These are phyloP conservation scores for Montipora capitata DNA, from an alignment of 92 coral and sea anemone genomes.

Conservation along the genomic window DNA sequence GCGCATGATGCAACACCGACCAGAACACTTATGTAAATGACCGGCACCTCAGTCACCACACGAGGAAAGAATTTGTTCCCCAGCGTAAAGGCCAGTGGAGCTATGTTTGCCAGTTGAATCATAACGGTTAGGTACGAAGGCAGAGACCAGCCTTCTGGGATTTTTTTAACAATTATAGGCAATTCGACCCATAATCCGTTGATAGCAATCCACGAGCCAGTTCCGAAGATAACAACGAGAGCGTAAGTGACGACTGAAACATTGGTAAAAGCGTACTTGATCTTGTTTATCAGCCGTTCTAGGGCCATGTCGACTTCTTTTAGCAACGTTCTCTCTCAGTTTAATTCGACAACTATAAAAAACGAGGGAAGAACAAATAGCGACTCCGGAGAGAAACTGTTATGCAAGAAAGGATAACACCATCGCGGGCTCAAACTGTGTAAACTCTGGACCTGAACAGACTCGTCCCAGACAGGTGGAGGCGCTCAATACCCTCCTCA, in stretches of 20 bases:
- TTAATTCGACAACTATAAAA: background rate
- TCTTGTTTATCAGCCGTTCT: constrained; percentile 56
- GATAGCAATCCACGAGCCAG: constrained; percentile 97
- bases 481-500: no score
- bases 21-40: constrained; percentile 62
- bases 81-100: constrained; percentile 84
- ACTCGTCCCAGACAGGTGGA: no score
- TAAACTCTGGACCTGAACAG: no score
- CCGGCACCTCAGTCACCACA: constrained; percentile 81
- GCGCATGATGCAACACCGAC: constrained; percentile 83
- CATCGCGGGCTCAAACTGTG: no score
- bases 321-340: no score
- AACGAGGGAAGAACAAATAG: background rate
- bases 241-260: constrained; percentile 82
- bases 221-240: constrained; percentile 89
- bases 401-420: no score
- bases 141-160: constrained; percentile 96
- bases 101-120: constrained; percentile 96
- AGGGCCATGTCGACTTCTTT: constrained; percentile 23
- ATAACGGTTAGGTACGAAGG: constrained; percentile 97
- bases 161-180: constrained; percentile 91
- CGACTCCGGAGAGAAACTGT: no score
- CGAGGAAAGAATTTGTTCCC: constrained; percentile 87
- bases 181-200: constrained; percentile 99
- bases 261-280: constrained; percentile 61